Conservation (phyloP, 2,797 vertebrate genomes). For the Rhinoraja longicauda region DNA sequence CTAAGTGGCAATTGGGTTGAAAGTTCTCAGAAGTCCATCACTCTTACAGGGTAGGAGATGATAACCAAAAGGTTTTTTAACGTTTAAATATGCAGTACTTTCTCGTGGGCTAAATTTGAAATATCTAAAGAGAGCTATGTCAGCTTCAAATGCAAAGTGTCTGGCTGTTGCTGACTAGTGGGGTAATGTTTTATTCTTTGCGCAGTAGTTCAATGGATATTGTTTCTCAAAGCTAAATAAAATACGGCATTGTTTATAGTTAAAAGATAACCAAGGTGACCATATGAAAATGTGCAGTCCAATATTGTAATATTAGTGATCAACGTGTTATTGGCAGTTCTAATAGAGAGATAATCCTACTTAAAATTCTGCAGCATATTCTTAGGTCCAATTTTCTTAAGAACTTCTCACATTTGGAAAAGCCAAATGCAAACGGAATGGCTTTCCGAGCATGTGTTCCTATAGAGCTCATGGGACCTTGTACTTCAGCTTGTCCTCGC, state of each 20-base stretch:
- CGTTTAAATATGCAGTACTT: background rate
- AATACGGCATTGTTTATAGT: background rate
- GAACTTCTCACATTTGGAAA: background rate
- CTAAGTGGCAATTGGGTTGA: conserved; percentile 90
- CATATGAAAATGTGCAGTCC: background rate
- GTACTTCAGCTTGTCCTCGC: background rate
- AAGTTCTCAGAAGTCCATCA: conserved; percentile 80
- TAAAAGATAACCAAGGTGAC: background rate
- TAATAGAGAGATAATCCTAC: background rate
- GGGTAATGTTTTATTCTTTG: background rate
- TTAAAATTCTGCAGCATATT: background rate
- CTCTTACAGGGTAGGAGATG: conserved; percentile 80
- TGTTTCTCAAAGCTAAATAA: background rate
- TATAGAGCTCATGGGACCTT: background rate
- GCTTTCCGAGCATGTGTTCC: background rate
- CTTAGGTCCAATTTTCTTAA: background rate
- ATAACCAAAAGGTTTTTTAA: background rate
- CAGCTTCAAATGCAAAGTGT: background rate
- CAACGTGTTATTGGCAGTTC: background rate
- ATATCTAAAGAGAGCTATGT: background rate
- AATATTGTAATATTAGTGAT: background rate
- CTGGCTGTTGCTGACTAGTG: background rate
- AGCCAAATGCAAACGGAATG: background rate
- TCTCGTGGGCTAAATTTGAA: background rate
- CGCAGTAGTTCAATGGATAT: background rate